Percentiles rank a stretch among this genome's conserved stretches.
These are phyloP conservation scores for Chionomys nivalis DNA, from an alignment of 2,113 vertebrate genomes.

Conservation along the genomic window DNA sequence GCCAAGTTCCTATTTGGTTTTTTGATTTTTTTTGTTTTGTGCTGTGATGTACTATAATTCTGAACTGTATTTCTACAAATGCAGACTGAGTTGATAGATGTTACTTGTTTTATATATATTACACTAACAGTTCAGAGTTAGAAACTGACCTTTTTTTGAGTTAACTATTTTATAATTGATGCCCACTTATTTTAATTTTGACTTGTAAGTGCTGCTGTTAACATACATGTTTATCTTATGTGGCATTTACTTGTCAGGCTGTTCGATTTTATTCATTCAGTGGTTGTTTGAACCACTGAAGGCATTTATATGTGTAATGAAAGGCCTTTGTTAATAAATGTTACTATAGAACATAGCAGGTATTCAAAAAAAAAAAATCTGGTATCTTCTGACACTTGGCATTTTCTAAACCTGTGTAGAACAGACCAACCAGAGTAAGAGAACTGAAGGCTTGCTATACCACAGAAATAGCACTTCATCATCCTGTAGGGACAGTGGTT, in stretches of 20 bases:
- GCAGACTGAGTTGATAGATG: not conserved
- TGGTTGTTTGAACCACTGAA: not conserved
- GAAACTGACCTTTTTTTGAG: not conserved
- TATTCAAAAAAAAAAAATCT: not conserved
- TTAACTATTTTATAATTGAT: slow-evolving; percentile 2
- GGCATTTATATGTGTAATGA: not conserved
- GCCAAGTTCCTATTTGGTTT: not conserved
- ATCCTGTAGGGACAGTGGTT: not conserved
- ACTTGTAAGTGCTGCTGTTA: slow-evolving; percentile 1
- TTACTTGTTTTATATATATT: not conserved
- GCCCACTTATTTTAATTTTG: not conserved
- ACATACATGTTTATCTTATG: not conserved
- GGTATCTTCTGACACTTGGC: not conserved
- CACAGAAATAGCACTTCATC: not conserved
- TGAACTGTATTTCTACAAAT: not conserved
- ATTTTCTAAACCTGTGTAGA: not conserved
- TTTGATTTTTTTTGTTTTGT: not conserved
- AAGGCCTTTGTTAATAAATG: not conserved
- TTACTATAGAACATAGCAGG: not conserved
- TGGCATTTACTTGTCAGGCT: not conserved
- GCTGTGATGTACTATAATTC: not conserved
- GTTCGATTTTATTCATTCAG: not conserved
- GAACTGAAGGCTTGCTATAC: not conserved
- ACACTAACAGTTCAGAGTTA: not conserved
- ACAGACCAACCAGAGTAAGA: not conserved